Conservation (phyloP, 2,797 vertebrate species). For the Prionace glauca region DNA sequence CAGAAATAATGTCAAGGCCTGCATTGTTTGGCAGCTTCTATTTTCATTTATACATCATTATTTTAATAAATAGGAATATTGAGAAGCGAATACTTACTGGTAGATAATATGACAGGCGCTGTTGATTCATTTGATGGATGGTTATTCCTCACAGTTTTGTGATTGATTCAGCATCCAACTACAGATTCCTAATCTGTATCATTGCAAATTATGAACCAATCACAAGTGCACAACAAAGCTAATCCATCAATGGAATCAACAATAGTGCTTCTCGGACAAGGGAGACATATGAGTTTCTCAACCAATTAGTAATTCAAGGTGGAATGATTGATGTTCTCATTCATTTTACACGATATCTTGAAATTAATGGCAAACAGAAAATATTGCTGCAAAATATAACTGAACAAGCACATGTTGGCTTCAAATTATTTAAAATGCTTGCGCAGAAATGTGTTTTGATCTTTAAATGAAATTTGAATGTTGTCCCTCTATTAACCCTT, state of each 20-base stretch:
- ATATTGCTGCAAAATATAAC: not conserved
- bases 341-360: not conserved
- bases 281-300: not conserved
- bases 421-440: not conserved
- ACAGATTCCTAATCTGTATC: constrained; percentile 11
- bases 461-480: not conserved
- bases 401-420: not conserved
- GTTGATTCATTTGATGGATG: not conserved
- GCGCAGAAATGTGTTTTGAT: not conserved
- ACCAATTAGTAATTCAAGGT: not conserved
- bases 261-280: not conserved
- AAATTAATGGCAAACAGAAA: not conserved
- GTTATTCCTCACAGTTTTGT: not conserved
- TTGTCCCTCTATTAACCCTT: no score
- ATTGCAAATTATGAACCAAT: constrained; percentile 18
- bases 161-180: not conserved
- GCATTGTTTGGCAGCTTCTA: not conserved
- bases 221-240: not conserved
- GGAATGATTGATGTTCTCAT: not conserved
- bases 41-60: not conserved
- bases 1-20: constrained; percentile 11
- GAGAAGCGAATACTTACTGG: not conserved
- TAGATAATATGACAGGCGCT: not conserved
- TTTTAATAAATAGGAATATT: not conserved
- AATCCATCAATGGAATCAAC: not conserved